These are phyloP conservation scores for Mechanitis mazaeus DNA, from an alignment of 2,888 invertebrate genomes.

Conservation along the genomic window DNA sequence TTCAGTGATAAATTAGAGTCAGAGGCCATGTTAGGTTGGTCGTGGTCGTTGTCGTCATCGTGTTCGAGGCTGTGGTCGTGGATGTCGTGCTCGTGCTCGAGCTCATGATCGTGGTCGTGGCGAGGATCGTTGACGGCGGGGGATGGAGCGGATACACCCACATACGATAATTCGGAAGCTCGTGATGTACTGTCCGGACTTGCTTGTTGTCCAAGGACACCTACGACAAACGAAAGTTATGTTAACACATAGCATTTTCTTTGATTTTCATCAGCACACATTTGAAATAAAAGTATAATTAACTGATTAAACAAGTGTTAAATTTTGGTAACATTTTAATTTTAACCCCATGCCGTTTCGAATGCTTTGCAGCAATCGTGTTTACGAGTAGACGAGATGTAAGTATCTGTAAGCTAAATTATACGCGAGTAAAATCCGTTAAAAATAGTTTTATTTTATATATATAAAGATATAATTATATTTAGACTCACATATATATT, in stretches of 20 bases:
- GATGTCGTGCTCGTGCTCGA: conserved; percentile 69
- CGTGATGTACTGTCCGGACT: conserved; percentile 93
- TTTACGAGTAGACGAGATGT: too few relatives aligned
- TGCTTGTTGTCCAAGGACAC: conserved; percentile 80
- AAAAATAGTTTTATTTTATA: too few relatives aligned
- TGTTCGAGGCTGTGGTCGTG: conserved; percentile 77
- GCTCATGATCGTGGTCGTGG: conserved; percentile 52
- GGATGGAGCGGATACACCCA: conserved; percentile 59
- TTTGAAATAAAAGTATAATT: neutral
- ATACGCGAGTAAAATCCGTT: too few relatives aligned
- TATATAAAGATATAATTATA: too few relatives aligned
- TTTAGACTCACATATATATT: too few relatives aligned
- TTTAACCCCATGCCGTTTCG: too few relatives aligned
- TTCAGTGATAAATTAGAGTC: conserved; percentile 80
- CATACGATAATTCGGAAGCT: conserved; percentile 84
- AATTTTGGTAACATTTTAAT: too few relatives aligned
- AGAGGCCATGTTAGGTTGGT: conserved; percentile 53
- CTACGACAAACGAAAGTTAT: conserved; percentile 38
- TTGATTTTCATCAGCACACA: too few relatives aligned
- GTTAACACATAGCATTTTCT: neutral
- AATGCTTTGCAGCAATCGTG: too few relatives aligned
- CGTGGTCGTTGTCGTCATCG: conserved; percentile 76
- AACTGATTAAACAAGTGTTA: too few relatives aligned
- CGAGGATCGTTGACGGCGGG: conserved; percentile 56
- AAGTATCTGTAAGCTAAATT: too few relatives aligned